Conservation (phyloP, 2,113 vertebrate genomes). For the Chaetodon auriga region DNA sequence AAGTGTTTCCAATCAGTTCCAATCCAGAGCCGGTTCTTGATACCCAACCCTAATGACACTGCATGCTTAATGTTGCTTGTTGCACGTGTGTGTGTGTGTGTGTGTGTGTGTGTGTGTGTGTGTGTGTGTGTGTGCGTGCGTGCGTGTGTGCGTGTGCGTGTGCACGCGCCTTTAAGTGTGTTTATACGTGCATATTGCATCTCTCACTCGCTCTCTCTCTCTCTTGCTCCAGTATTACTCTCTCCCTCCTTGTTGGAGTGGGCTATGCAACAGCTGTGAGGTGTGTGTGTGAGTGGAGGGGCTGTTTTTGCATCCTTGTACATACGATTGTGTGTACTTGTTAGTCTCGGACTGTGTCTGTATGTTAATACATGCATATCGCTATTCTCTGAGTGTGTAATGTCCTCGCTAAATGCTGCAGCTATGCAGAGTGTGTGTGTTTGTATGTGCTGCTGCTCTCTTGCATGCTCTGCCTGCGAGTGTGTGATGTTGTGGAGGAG, state of each 20-base stretch:
- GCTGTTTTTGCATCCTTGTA: constrained; percentile 44
- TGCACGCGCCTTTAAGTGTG: constrained; percentile 21
- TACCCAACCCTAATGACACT: background rate
- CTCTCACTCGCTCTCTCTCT: constrained; percentile 18
- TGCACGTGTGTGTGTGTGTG: too few species aligned
- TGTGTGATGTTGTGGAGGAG: constrained; percentile 72
- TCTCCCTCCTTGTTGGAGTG: constrained; percentile 18
- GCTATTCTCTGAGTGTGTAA: constrained; percentile 16
- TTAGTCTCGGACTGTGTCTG: constrained; percentile 47
- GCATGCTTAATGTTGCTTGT: background rate
- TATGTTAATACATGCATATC: constrained; percentile 60
- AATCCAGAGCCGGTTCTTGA: background rate
- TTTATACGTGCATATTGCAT: constrained; percentile 41
- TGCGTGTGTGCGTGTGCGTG: too few species aligned
- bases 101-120: too few species aligned
- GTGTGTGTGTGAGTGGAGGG: constrained; percentile 12
- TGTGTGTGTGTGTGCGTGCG: too few species aligned
- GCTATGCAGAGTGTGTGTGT: constrained; percentile 30
- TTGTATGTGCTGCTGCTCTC: background rate
- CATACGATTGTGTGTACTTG: constrained; percentile 43
- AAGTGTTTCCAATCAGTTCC: too few species aligned
- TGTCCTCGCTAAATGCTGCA: constrained; percentile 25
- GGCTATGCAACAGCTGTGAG: constrained; percentile 46
- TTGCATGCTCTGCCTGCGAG: constrained; percentile 19
- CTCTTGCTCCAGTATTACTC: constrained; percentile 24